Evolutionary conservation across 1,140 invertebrate species (phyloP).

Genomic region (Pseudomyrmex pallidus): DNA sequence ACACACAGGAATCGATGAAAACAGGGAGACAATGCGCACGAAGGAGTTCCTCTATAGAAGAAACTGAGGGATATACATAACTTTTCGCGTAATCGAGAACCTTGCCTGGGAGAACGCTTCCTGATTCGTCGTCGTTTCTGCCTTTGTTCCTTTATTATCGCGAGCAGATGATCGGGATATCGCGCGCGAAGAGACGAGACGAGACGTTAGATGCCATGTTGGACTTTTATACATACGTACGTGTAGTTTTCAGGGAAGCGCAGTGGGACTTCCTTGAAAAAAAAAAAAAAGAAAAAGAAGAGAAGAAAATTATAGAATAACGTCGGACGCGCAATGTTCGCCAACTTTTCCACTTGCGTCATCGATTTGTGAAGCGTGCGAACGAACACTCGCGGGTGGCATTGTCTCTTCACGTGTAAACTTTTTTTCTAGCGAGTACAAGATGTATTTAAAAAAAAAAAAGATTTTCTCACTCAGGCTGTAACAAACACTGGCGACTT

Average conservation of each 20-base stretch:
- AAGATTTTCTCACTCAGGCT: not conserved
- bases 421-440: not conserved
- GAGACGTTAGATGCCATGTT: conserved; percentile 61
- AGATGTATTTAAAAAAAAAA: no score
- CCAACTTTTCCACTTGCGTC: conserved; percentile 46
- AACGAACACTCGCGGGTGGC: conserved; percentile 14
- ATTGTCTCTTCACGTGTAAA: conserved; percentile 25
- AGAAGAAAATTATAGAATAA: conserved; percentile 20
- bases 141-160: conserved; percentile 34
- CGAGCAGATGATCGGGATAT: conserved; percentile 22
- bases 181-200: not conserved
- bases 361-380: conserved; percentile 37
- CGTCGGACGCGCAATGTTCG: conserved; percentile 41
- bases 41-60: not conserved
- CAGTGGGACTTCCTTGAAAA: conserved; percentile 20
- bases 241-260: conserved; percentile 49
- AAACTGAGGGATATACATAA: conserved; percentile 17
- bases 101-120: conserved; percentile 3
- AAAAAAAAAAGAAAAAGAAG: not conserved
- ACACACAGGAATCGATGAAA: conserved; percentile 1
- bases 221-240: not conserved
- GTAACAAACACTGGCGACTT: no score
- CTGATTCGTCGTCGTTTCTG: conserved; percentile 32
- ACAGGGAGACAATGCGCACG: not conserved
- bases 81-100: conserved; percentile 24